Conservation (phyloP, 1,140 invertebrate genomes). For the Neotoxoptera formosana region DNA sequence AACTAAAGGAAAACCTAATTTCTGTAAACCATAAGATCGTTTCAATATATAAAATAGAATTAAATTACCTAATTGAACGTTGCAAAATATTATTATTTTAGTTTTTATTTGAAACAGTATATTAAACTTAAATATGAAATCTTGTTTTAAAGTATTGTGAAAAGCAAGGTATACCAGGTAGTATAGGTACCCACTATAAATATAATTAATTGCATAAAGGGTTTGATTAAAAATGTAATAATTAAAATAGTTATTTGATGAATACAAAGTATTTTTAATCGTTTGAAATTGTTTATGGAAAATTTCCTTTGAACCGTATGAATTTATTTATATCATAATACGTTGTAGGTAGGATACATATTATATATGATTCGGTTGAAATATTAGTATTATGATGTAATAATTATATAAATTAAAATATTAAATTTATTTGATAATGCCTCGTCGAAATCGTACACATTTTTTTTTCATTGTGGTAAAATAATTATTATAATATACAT, state of each 20-base stretch:
- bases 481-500: not conserved
- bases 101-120: not conserved
- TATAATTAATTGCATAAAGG: not conserved
- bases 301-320: not conserved
- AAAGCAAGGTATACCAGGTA: too few relatives aligned
- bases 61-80: not conserved
- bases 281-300: not conserved
- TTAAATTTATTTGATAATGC: not conserved
- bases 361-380: not conserved
- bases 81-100: not conserved
- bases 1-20: not conserved
- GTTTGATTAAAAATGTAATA: not conserved
- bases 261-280: not conserved
- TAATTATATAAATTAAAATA: not conserved
- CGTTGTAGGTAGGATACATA: not conserved
- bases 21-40: not conserved
- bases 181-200: not conserved
- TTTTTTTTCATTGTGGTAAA: not conserved
- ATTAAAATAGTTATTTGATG: conserved; percentile 8
- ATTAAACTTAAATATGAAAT: not conserved
- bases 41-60: not conserved
- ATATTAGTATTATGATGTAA: not conserved
- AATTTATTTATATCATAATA: not conserved
- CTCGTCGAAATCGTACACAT: not conserved
- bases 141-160: not conserved